Conservation (phyloP, 2,113 vertebrate genomes). For the Syngnathus typhle region DNA sequence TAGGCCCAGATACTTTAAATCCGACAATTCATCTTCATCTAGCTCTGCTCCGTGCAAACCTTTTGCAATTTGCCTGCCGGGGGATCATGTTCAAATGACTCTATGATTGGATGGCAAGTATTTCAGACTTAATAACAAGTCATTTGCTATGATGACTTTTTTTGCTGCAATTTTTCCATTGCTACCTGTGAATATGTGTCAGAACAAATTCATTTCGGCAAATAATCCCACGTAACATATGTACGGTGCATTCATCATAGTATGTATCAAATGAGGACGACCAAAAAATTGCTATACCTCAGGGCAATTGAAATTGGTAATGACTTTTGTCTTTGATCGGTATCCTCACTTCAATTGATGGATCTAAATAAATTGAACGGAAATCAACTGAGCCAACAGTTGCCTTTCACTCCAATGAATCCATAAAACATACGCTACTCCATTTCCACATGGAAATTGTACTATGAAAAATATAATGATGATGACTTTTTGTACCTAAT, state of each 20-base stretch:
- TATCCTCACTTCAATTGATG: neutral
- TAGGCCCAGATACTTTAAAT: constrained; percentile 45
- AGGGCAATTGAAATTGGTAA: neutral
- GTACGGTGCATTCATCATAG: neutral
- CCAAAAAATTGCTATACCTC: neutral
- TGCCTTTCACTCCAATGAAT: neutral
- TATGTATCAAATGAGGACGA: neutral
- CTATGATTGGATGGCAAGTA: neutral
- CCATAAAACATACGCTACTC: constrained; percentile 8
- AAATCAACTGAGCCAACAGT: too few species aligned
- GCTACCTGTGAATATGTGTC: neutral
- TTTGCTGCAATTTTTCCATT: neutral
- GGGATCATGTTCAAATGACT: neutral
- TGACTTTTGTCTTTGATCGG: neutral
- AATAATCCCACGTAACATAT: too few species aligned
- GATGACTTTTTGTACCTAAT: constrained; percentile 33
- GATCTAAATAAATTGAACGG: neutral
- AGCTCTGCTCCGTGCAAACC: constrained; percentile 26
- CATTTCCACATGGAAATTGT: constrained; percentile 22
- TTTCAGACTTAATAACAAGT: neutral
- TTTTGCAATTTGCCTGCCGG: neutral
- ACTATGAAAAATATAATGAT: constrained; percentile 29
- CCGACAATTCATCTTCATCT: constrained; percentile 37
- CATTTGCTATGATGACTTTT: neutral
- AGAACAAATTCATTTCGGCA: neutral